Percentiles rank a stretch among this genome's conserved stretches.
Evolutionary conservation across 2,888 invertebrate genomes (phyloP).

Genomic region (Eupithecia vulgata): DNA sequence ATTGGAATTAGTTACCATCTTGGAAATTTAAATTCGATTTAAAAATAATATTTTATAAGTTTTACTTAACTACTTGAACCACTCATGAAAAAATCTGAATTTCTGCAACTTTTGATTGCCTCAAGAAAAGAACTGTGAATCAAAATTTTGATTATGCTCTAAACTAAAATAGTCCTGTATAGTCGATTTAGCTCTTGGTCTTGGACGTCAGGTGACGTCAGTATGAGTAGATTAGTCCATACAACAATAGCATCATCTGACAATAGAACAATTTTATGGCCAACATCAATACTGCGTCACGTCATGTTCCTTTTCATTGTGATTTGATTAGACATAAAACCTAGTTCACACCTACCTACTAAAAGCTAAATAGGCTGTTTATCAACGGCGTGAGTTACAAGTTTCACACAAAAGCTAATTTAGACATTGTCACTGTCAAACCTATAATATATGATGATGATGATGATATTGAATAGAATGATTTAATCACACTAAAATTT

Average conservation of each 20-base stretch:
- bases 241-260: slow-evolving; percentile 20
- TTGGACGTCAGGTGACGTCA: too few relatives aligned
- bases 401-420: slow-evolving; percentile 5
- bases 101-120: background rate
- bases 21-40: too few relatives aligned
- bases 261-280: slow-evolving; percentile 30
- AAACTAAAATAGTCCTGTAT: background rate
- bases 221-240: background rate
- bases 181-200: background rate
- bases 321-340: slow-evolving; percentile 61
- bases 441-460: too few relatives aligned
- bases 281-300: slow-evolving; percentile 29
- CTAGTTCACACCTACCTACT: slow-evolving; percentile 57
- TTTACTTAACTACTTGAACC: background rate
- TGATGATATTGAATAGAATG: too few relatives aligned
- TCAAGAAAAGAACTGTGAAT: background rate
- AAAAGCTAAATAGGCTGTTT: slow-evolving; percentile 44
- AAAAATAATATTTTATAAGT: too few relatives aligned
- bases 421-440: background rate
- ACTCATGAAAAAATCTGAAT: background rate
- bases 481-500: background rate
- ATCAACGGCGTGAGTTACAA: slow-evolving; percentile 22
- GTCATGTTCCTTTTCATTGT: slow-evolving; percentile 48
- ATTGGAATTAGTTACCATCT: too few relatives aligned
- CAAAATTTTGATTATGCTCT: background rate